A percentile compares a stretch with the other conserved stretches of the same genome.
phyloP scores from a whole-genome alignment of 2,113 vertebrate genomes.

The Nothobranchius kuhntae region DNA sequence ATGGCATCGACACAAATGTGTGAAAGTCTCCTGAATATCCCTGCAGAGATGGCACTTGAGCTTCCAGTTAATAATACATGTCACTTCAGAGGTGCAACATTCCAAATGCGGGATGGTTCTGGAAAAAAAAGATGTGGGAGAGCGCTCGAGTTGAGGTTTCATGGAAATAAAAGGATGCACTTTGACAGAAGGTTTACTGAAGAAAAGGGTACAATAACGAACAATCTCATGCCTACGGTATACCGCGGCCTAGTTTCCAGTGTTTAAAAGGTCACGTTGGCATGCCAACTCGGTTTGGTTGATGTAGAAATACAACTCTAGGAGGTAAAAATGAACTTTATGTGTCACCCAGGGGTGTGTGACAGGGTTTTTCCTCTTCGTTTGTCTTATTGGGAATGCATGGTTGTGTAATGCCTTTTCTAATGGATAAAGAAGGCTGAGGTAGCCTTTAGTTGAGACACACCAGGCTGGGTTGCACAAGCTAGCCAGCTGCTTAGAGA shows the following conservation, averaged over 20 bases:
- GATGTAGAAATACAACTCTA: conserved; percentile 15
- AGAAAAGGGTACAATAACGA: conserved; percentile 16
- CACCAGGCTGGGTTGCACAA: conserved; percentile 38
- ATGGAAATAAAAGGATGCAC: conserved; percentile 5
- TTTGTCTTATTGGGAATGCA: conserved; percentile 21
- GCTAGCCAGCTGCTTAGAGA: conserved; percentile 39
- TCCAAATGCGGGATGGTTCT: conserved; percentile 22
- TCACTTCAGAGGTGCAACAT: conserved; percentile 48
- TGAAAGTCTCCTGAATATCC: conserved; percentile 65
- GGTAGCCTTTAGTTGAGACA: conserved; percentile 27
- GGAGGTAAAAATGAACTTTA: conserved; percentile 15
- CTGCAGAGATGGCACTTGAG: conserved; percentile 46
- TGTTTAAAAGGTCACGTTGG: conserved; percentile 53
- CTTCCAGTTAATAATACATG: conserved; percentile 70
- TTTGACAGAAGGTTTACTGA: conserved; percentile 4
- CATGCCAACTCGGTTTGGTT: conserved; percentile 10
- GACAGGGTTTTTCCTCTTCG: conserved; percentile 21
- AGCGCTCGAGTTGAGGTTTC: conserved; percentile 28
- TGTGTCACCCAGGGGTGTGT: conserved; percentile 27
- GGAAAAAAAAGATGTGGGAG: conserved; percentile 11
- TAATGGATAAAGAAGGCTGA: conserved; percentile 55
- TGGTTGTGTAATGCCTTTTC: conserved; percentile 56
- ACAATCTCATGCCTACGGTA: conserved; percentile 17
- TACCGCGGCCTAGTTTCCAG: conserved; percentile 23
- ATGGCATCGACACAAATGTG: conserved; percentile 63